Base-by-base conservation (phyloP, 2,888 invertebrate genomes). In the Drosophila neutralis region DNA sequence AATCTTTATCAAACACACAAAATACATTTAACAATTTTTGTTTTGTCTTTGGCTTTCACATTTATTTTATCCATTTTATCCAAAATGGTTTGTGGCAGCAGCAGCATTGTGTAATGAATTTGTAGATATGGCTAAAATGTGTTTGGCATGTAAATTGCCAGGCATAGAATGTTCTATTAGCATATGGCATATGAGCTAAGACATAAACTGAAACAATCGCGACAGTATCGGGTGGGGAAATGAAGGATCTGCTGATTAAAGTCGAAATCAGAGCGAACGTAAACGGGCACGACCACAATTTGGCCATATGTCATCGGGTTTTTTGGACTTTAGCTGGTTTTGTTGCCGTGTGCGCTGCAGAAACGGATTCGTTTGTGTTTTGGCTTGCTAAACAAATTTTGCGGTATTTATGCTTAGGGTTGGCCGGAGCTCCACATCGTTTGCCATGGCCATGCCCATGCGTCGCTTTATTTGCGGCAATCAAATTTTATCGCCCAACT, bases 401-500 rank as follows among this genome's bases (percentile, higher is more conserved):
- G 72, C 49, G 71, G 79, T 42, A 59, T 77, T 75, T 69, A n/a
- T 69, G 69, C 57, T 21, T 24, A 35, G 4, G 61, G 53, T 33
- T 58, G 54, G 45, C 49, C 2, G 33, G 8, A 33, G 15, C 21
- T 33, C 33, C 33, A 33, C 33, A 33, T 33, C 21, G 35, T 35
- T 35, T 21, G 53, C 21, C 52, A 24, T 57, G 11, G 40, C 71
- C 36, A 33, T n/a, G 29, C 40, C 29, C 57, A 31, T 36, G 18
- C 15, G 10, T 4, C 49, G 27, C 73, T 87, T 87, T 89, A 87
- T 87, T 82, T 85, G 86, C 71, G 80, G 80, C 85, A 85, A 89
- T 86, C 88, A 86, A 86, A 87, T 86, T 86, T 86, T 86, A 86
- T 86, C 75, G 78, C 89, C 80, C 85, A 89, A 80, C 80, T 80